phyloP scores from a whole-genome alignment of 2,888 invertebrate genomes.

The Ophraella communa region DNA sequence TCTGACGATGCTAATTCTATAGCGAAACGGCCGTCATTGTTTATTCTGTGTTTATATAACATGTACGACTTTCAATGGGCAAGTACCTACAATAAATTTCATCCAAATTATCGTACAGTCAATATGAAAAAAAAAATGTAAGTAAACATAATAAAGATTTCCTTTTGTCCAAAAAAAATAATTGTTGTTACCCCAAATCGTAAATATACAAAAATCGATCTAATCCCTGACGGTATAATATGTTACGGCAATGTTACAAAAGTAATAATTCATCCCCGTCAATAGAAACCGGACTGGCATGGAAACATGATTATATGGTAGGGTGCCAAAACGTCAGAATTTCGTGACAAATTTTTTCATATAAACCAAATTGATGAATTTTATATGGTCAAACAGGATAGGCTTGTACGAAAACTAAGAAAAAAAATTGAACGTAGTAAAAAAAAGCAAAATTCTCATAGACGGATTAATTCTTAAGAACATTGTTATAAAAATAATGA shows the following conservation, averaged over 20 bases:
- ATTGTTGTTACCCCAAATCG: constrained; percentile 14
- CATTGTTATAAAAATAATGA: too few relatives aligned
- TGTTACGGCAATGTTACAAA: constrained; percentile 7
- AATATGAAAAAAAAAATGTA: too few relatives aligned
- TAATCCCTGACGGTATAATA: constrained; percentile 13
- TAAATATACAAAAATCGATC: constrained; percentile 14
- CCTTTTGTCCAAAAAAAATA: neutral
- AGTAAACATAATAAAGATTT: too few relatives aligned
- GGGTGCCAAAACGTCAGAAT: constrained; percentile 22
- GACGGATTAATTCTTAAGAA: too few relatives aligned
- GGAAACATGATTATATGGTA: constrained; percentile 15
- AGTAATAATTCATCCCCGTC: constrained; percentile 17
- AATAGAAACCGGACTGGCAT: constrained; percentile 6
- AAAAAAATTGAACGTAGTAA: too few relatives aligned
- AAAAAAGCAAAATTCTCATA: too few relatives aligned
- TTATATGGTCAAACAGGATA: neutral
- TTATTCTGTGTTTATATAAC: too few relatives aligned
- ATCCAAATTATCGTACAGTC: too few relatives aligned
- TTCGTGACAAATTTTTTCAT: constrained; percentile 27
- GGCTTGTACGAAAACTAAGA: neutral
- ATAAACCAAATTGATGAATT: constrained; percentile 15
- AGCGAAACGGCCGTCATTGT: too few relatives aligned
- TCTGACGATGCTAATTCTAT: too few relatives aligned
- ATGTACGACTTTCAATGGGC: too few relatives aligned
- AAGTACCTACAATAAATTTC: too few relatives aligned